Evolutionary conservation across 2,113 vertebrate genomes (phyloP).

Genomic region (Siniperca knerii): DNA sequence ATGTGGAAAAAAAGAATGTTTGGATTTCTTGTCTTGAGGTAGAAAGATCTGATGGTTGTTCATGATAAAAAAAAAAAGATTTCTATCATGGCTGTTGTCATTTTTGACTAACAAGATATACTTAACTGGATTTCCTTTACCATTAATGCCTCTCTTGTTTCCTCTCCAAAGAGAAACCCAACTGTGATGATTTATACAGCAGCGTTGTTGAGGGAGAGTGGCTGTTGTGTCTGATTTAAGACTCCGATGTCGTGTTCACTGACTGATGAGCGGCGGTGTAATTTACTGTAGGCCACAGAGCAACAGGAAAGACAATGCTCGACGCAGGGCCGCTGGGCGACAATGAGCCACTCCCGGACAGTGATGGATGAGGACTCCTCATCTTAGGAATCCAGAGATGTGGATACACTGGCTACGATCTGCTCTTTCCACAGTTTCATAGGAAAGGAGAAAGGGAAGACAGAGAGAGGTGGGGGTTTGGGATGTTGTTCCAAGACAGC

Average conservation of each 20-base stretch:
- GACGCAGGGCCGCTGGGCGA: constrained; percentile 34
- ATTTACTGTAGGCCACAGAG: constrained; percentile 48
- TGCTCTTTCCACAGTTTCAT: constrained; percentile 75
- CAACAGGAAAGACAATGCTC: constrained; percentile 43
- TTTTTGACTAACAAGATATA: constrained; percentile 48
- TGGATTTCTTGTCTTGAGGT: constrained; percentile 51
- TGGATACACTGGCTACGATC: constrained; percentile 64
- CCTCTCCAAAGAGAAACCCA: constrained; percentile 20
- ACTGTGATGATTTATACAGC: constrained; percentile 48
- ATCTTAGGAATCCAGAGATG: constrained; percentile 65
- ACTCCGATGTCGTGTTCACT: constrained; percentile 18
- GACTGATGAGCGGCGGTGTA: constrained; percentile 36
- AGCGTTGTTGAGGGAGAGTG: constrained; percentile 31
- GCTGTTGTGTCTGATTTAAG: constrained; percentile 42
- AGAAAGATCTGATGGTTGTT: constrained; percentile 43
- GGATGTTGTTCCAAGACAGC: constrained; percentile 62
- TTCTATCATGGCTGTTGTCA: constrained; percentile 47
- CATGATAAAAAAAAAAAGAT: constrained; percentile 44
- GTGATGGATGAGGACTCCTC: constrained; percentile 60
- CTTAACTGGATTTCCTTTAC: constrained; percentile 49
- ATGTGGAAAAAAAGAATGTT: constrained; percentile 65
- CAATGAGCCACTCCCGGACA: constrained; percentile 61
- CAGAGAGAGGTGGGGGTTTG: constrained; percentile 36
- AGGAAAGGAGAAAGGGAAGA: constrained; percentile 82
- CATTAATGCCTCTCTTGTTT: constrained; percentile 46